Conservation (phyloP, 2,888 invertebrate species). For the Acrocera orbiculus region DNA sequence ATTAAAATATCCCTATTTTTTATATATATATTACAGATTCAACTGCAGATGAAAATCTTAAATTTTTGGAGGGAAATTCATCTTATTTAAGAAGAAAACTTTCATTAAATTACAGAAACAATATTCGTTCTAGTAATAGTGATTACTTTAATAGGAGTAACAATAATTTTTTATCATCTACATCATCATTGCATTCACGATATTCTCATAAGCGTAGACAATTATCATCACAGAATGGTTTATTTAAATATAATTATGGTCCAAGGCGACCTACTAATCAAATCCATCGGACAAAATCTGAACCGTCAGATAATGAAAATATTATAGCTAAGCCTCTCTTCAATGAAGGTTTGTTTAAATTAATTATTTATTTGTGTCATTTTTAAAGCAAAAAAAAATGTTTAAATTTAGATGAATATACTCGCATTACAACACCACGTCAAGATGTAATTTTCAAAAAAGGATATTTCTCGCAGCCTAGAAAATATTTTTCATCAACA, state of each 20-base stretch:
- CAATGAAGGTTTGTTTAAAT: constrained; percentile 12
- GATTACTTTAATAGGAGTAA: constrained; percentile 5
- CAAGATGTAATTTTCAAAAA: constrained; percentile 54
- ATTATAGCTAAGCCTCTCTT: constrained; percentile 10
- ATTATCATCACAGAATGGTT: constrained; percentile 2
- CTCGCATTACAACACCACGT: constrained; percentile 48
- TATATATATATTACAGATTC: too few relatives aligned
- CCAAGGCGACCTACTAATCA: not conserved
- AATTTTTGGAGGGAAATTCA: too few relatives aligned
- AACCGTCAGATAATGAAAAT: constrained; percentile 6
- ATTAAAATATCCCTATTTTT: too few relatives aligned
- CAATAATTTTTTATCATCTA: constrained; percentile 2
- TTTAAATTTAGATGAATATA: constrained; percentile 39
- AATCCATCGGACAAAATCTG: not conserved
- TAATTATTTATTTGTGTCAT: not conserved
- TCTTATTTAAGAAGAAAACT: too few relatives aligned
- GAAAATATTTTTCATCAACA: constrained; percentile 11
- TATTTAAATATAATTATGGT: not conserved
- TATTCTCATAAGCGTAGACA: constrained; percentile 10
- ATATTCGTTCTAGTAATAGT: not conserved
- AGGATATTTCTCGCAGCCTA: constrained; percentile 39
- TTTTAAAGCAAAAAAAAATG: too few relatives aligned
- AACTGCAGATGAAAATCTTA: too few relatives aligned
- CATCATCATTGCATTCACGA: constrained; percentile 8
- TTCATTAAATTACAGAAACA: constrained; percentile 6